phyloP scores from a whole-genome alignment of 2,888 invertebrate species.

The Stenodera caucasica region DNA sequence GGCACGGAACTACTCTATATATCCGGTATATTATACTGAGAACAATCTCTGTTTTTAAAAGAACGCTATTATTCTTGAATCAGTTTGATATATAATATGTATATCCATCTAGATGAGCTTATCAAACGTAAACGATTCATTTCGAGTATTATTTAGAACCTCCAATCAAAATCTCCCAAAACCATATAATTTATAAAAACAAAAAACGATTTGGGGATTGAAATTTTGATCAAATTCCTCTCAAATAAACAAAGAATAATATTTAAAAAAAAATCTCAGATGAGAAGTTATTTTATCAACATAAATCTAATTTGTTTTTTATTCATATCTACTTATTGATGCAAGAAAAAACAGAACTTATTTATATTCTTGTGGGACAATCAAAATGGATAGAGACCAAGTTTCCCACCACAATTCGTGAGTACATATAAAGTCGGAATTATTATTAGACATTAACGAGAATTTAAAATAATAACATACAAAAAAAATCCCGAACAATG shows the following conservation, averaged over 20 bases:
- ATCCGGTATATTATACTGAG: slow-evolving; percentile 47
- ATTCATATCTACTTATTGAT: slow-evolving; percentile 8
- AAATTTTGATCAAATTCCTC: not conserved
- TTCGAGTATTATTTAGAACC: slow-evolving; percentile 18
- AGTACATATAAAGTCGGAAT: slow-evolving; percentile 4
- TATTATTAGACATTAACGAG: slow-evolving; percentile 6
- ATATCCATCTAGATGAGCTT: slow-evolving; percentile 16
- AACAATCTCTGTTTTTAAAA: slow-evolving; percentile 35
- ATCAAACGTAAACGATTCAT: slow-evolving; percentile 18
- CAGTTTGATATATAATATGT: slow-evolving; percentile 22
- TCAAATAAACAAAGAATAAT: not conserved
- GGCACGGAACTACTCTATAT: slow-evolving; percentile 47
- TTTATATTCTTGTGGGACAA: slow-evolving; percentile 9
- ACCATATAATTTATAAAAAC: too few relatives aligned
- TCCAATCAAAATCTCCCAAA: too few relatives aligned
- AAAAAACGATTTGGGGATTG: not conserved
- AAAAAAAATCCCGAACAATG: not conserved
- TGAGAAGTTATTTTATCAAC: not conserved
- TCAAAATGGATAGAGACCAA: slow-evolving; percentile 4
- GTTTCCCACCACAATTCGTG: slow-evolving; percentile 6
- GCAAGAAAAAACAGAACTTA: slow-evolving; percentile 8
- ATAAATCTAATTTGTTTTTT: slow-evolving; percentile 5
- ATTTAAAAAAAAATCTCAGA: too few relatives aligned
- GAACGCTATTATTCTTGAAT: slow-evolving; percentile 25
- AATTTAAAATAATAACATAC: slow-evolving; percentile 5